phyloP scores from a whole-genome alignment of 37 sponge, comb jelly and placozoan species.

The Lycopodina hypogea region DNA sequence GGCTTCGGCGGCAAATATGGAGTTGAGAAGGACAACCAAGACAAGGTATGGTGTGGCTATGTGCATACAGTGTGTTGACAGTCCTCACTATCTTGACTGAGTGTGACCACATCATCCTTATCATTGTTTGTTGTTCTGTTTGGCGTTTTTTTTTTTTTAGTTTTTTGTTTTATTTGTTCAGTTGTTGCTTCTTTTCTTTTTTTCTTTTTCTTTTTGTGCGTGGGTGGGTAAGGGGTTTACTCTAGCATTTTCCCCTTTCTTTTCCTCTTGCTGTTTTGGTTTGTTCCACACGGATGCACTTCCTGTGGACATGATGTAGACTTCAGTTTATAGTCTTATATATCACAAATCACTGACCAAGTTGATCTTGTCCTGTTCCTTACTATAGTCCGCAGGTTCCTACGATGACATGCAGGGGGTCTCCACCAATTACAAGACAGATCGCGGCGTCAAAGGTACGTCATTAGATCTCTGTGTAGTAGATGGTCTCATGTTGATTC shows the following conservation, averaged over 20 bases:
- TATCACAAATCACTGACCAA: too few relatives aligned
- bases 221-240: too few relatives aligned
- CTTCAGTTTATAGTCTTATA: too few relatives aligned
- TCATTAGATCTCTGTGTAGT: not conserved
- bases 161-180: too few relatives aligned
- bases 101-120: slow-evolving; percentile 94
- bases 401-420: slow-evolving; percentile 88
- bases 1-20: slow-evolving; percentile 93
- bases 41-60: slow-evolving; percentile 54
- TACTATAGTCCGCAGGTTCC: slow-evolving; percentile 66
- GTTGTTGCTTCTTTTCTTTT: too few relatives aligned
- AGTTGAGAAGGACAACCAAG: slow-evolving; percentile 88
- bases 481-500: not conserved
- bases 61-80: not conserved
- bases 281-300: too few relatives aligned
- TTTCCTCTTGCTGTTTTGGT: too few relatives aligned
- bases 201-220: too few relatives aligned
- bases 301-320: too few relatives aligned
- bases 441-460: slow-evolving; percentile 31
- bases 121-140: too few relatives aligned
- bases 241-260: too few relatives aligned
- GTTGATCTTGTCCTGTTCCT: not conserved
- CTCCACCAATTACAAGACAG: slow-evolving; percentile 21
- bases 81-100: slow-evolving; percentile 70
- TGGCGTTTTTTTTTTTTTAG: too few relatives aligned